These are phyloP conservation scores for Drosophila villosipedis DNA, from an alignment of 2,888 invertebrate genomes.

Conservation along the genomic window DNA sequence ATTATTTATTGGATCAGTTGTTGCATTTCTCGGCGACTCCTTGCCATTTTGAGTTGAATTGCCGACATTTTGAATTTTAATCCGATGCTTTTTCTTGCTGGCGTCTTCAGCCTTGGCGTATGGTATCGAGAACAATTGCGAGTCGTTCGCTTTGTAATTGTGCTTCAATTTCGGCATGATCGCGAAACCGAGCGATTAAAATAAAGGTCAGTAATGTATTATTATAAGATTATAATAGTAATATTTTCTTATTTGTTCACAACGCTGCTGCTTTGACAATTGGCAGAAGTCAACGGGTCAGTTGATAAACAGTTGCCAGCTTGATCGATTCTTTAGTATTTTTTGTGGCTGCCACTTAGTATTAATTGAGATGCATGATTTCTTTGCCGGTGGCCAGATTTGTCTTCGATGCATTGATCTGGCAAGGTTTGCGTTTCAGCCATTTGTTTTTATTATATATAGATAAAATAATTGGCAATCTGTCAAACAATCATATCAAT, in stretches of 20 bases:
- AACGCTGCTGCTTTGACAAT: not conserved
- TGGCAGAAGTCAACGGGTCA: not conserved
- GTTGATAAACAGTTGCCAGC: not conserved
- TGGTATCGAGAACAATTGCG: not conserved
- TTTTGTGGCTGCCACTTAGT: not conserved
- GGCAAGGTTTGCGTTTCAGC: not conserved
- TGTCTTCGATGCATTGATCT: not conserved
- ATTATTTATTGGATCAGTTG: not conserved
- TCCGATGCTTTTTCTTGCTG: not conserved
- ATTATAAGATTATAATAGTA: not conserved
- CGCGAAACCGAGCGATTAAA: too few species aligned
- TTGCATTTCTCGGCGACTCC: too few species aligned
- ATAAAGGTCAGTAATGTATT: not conserved
- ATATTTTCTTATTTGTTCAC: not conserved
- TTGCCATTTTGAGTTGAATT: not conserved
- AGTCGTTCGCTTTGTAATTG: not conserved
- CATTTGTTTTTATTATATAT: not conserved
- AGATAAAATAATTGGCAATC: not conserved
- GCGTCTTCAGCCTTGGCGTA: not conserved
- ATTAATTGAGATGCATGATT: not conserved
- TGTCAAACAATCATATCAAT: not conserved
- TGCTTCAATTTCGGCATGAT: conserved; percentile 14
- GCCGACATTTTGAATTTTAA: not conserved
- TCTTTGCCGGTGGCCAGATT: not conserved
- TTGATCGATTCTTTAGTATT: not conserved